Percentiles rank a stretch among this genome's conserved stretches.
phyloP scores from a whole-genome alignment of 2,888 invertebrate species.

The Cotesia congregata region DNA sequence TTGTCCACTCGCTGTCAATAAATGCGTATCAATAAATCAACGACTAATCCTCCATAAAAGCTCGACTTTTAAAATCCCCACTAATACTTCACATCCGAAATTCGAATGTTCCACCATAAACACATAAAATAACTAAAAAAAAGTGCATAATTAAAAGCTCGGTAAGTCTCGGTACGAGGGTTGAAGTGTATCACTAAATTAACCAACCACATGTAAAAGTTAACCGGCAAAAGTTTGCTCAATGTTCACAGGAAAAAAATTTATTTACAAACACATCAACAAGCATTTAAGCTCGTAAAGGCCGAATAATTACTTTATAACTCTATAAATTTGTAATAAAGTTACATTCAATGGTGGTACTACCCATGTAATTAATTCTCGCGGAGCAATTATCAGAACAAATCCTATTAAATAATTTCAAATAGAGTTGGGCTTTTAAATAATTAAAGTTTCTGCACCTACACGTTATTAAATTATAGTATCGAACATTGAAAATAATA shows the following conservation, averaged over 20 bases:
- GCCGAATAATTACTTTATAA: neutral
- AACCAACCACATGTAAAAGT: neutral
- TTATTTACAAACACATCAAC: neutral
- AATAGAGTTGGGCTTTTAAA: neutral
- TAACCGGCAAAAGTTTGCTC: neutral
- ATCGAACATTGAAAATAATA: neutral
- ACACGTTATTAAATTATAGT: neutral
- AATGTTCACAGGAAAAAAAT: neutral
- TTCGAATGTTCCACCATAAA: neutral
- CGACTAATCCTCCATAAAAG: neutral
- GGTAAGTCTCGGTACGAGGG: neutral
- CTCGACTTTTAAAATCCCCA: neutral
- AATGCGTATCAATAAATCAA: neutral
- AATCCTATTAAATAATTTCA: neutral
- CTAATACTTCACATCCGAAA: neutral
- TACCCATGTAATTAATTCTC: neutral
- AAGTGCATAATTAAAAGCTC: neutral
- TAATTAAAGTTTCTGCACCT: neutral
- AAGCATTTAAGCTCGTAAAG: neutral
- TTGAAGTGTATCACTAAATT: neutral
- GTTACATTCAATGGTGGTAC: neutral
- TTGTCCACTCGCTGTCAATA: neutral
- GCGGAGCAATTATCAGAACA: neutral
- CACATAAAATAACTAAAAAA: neutral
- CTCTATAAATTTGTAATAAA: neutral